Percentiles rank a stretch among this genome's conserved stretches.
Conservation (phyloP, 1,140 invertebrate species). For the Nebria ingens region DNA sequence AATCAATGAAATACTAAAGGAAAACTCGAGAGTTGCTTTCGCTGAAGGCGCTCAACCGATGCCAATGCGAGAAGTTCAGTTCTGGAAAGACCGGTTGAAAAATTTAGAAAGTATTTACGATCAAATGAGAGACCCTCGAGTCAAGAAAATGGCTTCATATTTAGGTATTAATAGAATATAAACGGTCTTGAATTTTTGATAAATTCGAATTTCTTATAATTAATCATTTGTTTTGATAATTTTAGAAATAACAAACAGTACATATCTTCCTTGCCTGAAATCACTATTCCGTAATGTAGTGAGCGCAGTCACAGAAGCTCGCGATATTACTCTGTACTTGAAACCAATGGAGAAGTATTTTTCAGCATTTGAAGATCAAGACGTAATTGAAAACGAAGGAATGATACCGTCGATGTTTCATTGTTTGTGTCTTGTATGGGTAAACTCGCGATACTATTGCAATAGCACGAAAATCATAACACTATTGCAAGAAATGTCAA, state of each 20-base stretch:
- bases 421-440: constrained; percentile 74
- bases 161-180: constrained; percentile 6
- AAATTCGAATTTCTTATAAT: constrained; percentile 12
- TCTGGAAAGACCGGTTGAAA: constrained; percentile 52
- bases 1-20: constrained; percentile 64
- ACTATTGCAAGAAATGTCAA: constrained; percentile 63
- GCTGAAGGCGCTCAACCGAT: constrained; percentile 42
- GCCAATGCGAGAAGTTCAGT: constrained; percentile 60
- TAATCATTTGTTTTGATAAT: no score
- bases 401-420: constrained; percentile 57
- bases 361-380: constrained; percentile 56
- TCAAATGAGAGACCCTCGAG: constrained; percentile 63
- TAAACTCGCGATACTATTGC: constrained; percentile 72
- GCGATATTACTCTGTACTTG: constrained; percentile 55
- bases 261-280: constrained; percentile 50
- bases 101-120: constrained; percentile 77
- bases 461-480: constrained; percentile 60
- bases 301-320: constrained; percentile 44
- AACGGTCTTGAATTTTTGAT: constrained; percentile 12
- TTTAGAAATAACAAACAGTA: constrained; percentile 48
- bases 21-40: constrained; percentile 52
- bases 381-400: constrained; percentile 50
- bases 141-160: constrained; percentile 67
- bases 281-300: constrained; percentile 40
- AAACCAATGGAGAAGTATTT: constrained; percentile 51